Percentiles rank a stretch among this genome's conserved stretches.
Conservation (phyloP, 1,140 invertebrate species). For the Habropoda laboriosa region DNA sequence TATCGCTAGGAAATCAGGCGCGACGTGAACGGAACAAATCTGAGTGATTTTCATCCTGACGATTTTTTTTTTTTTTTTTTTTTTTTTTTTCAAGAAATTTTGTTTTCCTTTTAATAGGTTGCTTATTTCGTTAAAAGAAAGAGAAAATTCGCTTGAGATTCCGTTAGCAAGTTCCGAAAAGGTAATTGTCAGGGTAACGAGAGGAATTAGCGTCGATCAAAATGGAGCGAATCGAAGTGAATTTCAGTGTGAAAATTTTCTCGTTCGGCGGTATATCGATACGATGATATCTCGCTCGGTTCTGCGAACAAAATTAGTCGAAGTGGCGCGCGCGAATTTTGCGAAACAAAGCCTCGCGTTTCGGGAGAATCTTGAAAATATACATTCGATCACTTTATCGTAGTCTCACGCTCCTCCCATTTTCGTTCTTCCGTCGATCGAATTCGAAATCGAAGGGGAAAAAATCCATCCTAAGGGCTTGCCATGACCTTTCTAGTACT, state of each 20-base stretch:
- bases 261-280: background rate
- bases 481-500: constrained; percentile 50
- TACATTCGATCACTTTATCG: constrained; percentile 3
- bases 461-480: constrained; percentile 11
- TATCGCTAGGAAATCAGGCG: background rate
- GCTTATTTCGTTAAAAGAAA: background rate
- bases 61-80: too few species aligned
- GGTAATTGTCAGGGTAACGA: background rate
- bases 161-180: background rate
- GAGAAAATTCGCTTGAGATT: background rate
- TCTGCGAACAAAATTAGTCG: background rate
- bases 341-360: background rate
- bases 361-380: background rate
- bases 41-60: background rate
- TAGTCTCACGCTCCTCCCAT: background rate
- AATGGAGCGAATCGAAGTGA: background rate
- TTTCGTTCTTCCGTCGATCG: background rate
- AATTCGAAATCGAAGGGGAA: background rate
- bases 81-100: too few species aligned
- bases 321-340: background rate
- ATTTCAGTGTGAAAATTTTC: background rate
- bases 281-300: background rate
- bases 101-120: too few species aligned
- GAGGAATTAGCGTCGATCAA: too few species aligned
- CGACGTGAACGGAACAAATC: background rate